Evolutionary conservation across 1,140 invertebrate species (phyloP).

Genomic region (Papilio xuthus): DNA sequence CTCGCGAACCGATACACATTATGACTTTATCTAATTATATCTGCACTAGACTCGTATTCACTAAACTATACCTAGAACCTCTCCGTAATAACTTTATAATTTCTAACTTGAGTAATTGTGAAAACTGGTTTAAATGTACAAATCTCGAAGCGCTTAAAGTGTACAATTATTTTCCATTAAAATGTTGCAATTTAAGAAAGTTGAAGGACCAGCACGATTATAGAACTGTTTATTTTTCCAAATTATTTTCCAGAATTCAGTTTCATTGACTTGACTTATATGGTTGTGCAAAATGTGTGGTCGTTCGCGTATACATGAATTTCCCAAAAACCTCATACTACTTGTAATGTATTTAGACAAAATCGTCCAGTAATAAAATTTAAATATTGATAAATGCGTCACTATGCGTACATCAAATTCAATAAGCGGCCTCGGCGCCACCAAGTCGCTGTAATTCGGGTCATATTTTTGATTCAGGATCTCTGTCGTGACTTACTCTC

Average conservation of each 20-base stretch:
- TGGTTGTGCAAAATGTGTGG: background rate
- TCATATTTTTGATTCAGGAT: slow-evolving; percentile 67
- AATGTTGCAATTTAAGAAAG: background rate
- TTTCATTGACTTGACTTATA: background rate
- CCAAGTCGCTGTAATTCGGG: slow-evolving; percentile 55
- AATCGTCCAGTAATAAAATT: slow-evolving; percentile 11
- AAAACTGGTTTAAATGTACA: background rate
- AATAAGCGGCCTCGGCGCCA: slow-evolving; percentile 56
- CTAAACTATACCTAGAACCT: slow-evolving; percentile 6
- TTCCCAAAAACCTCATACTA: background rate
- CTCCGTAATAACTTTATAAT: slow-evolving; percentile 7
- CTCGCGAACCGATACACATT: slow-evolving; percentile 50
- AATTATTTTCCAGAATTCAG: too few species aligned
- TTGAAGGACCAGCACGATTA: background rate
- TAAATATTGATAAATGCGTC: slow-evolving; percentile 3
- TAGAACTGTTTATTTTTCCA: too few species aligned
- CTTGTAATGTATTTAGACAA: background rate
- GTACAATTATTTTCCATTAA: background rate
- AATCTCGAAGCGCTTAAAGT: background rate
- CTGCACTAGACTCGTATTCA: slow-evolving; percentile 9
- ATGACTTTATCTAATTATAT: slow-evolving; percentile 36
- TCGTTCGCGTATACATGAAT: background rate
- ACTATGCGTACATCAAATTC: slow-evolving; percentile 50
- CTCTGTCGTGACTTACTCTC: slow-evolving; percentile 53
- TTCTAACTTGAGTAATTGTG: background rate